Evolutionary conservation across 2,113 vertebrate genomes (phyloP).

Genomic region (Lonchura striata): DNA sequence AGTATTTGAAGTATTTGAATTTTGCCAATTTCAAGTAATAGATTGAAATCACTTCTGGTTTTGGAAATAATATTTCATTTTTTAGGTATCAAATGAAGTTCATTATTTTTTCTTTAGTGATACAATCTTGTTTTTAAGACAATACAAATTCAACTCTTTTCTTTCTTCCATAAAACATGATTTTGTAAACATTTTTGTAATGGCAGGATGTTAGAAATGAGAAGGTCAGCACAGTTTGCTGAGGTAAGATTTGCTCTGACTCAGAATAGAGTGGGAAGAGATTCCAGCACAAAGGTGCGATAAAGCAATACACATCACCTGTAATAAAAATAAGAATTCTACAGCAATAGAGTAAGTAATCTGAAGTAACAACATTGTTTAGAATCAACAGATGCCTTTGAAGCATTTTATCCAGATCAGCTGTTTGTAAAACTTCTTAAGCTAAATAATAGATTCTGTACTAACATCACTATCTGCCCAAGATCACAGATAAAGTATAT

Average conservation of each 20-base stretch:
- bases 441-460: background rate
- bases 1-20: fast-evolving
- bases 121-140: background rate
- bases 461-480: background rate
- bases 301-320: background rate
- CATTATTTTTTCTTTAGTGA: background rate
- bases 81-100: background rate
- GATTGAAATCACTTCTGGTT: background rate
- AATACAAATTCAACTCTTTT: background rate
- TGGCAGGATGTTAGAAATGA: background rate
- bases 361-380: background rate
- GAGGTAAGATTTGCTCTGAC: background rate
- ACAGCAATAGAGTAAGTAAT: background rate
- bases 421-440: background rate
- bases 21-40: background rate
- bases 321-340: background rate
- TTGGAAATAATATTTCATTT: background rate
- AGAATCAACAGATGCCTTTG: background rate
- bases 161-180: background rate
- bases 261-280: background rate
- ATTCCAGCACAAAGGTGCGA: background rate
- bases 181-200: background rate
- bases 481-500: background rate
- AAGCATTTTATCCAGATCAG: background rate
- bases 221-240: background rate